Conservation (phyloP, 2,888 invertebrate genomes). For the Plemyria rubiginata region DNA sequence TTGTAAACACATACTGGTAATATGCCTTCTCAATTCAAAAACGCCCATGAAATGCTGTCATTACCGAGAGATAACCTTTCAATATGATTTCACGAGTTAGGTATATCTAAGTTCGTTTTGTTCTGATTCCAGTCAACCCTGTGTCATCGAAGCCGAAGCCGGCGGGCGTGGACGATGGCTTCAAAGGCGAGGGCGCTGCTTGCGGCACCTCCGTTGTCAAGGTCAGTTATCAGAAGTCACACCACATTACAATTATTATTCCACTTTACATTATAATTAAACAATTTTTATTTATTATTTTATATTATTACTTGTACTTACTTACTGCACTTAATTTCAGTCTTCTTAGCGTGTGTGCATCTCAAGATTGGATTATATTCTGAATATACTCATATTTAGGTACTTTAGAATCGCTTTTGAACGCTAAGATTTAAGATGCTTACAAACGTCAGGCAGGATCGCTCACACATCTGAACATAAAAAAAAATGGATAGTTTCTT, state of each 20-base stretch:
- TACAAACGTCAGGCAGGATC: no score
- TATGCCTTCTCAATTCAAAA: neutral
- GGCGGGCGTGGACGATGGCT: conserved; percentile 89
- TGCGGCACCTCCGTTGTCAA: conserved; percentile 84
- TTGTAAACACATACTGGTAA: neutral
- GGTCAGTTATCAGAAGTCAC: conserved; percentile 54
- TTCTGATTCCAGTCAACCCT: conserved; percentile 62
- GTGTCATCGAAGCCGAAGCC: conserved; percentile 81
- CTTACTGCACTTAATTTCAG: no score
- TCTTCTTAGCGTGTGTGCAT: no score
- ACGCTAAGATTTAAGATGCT: neutral
- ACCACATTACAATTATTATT: no score
- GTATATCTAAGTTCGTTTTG: conserved; percentile 13
- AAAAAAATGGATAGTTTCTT: no score
- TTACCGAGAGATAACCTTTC: conserved; percentile 11
- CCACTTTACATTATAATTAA: no score
- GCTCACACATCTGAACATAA: no score
- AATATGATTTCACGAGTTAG: conserved; percentile 2
- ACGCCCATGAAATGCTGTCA: conserved; percentile 5
- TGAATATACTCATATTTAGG: no score
- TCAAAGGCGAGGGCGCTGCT: conserved; percentile 88
- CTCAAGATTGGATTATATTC: no score
- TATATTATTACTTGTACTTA: no score
- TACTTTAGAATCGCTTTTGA: neutral
- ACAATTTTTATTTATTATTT: no score